Evolutionary conservation across 2,113 vertebrate genomes (phyloP).

Genomic region (Periophthalmodon schlosseri): DNA sequence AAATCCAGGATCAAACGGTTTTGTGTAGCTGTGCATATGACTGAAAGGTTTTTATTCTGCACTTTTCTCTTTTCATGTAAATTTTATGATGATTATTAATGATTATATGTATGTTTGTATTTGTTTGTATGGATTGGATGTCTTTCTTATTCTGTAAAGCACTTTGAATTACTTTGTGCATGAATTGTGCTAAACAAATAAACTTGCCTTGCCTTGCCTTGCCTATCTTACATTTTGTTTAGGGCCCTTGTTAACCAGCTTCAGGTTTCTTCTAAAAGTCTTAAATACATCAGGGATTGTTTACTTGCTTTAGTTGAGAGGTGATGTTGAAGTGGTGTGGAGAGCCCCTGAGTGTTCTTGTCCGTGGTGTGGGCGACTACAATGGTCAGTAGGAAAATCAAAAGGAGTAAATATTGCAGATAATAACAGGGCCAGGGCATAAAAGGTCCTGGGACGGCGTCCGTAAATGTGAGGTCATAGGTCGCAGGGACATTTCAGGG

Average conservation of each 20-base stretch:
- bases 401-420: conserved; percentile 77
- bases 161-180: too few relatives aligned
- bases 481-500: conserved; percentile 61
- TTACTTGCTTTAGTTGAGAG: conserved; percentile 29
- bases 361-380: conserved; percentile 36
- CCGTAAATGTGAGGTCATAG: conserved; percentile 69
- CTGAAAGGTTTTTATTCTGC: too few relatives aligned
- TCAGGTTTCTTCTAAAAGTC: conserved; percentile 19
- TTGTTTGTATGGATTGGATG: too few relatives aligned
- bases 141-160: too few relatives aligned
- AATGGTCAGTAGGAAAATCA: conserved; percentile 59
- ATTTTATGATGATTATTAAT: too few relatives aligned
- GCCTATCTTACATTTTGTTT: not conserved
- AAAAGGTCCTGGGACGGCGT: conserved; percentile 58
- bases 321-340: conserved; percentile 30
- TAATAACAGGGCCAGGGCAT: conserved; percentile 71
- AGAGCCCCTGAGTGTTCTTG: conserved; percentile 56
- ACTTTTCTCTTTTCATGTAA: too few relatives aligned
- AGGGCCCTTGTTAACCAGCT: conserved; percentile 13
- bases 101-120: too few relatives aligned
- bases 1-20: too few relatives aligned
- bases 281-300: conserved; percentile 44
- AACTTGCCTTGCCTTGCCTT: too few relatives aligned
- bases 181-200: too few relatives aligned
- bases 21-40: too few relatives aligned